Percentiles rank a stretch among this genome's conserved stretches.
These are phyloP conservation scores for Gorsachius magnificus DNA, from an alignment of 2,797 vertebrate species.

Conservation along the genomic window DNA sequence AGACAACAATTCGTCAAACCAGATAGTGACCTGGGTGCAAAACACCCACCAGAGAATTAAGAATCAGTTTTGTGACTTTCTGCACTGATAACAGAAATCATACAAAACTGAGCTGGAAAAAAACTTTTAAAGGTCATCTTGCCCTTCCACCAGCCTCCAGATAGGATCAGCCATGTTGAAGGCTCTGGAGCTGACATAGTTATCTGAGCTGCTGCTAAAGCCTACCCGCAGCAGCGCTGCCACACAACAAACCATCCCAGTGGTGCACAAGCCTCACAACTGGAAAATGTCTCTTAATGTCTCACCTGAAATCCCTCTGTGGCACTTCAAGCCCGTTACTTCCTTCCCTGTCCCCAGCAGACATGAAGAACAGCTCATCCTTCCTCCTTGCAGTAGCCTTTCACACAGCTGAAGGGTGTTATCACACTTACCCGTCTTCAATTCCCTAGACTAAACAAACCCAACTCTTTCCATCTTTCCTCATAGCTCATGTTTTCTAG, in stretches of 20 bases:
- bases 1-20: not conserved
- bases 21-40: not conserved
- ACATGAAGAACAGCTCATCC: not conserved
- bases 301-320: not conserved
- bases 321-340: not conserved
- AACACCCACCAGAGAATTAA: not conserved
- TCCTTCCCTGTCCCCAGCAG: not conserved
- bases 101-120: not conserved
- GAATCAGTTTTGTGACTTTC: not conserved
- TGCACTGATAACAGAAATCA: not conserved
- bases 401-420: not conserved
- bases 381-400: slow-evolving; percentile 9
- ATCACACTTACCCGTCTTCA: not conserved
- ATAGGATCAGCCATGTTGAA: not conserved
- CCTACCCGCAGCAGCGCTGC: not conserved
- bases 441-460: slow-evolving; percentile 46
- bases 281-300: not conserved
- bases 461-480: slow-evolving; percentile 1
- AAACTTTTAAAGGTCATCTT: not conserved
- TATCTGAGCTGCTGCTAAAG: not conserved
- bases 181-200: not conserved
- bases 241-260: not conserved
- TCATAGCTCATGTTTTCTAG: slow-evolving; percentile 22
- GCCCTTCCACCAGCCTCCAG: not conserved
- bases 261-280: not conserved